phyloP scores from a whole-genome alignment of 2,797 vertebrate species.

The Hozukius guyotensis region DNA sequence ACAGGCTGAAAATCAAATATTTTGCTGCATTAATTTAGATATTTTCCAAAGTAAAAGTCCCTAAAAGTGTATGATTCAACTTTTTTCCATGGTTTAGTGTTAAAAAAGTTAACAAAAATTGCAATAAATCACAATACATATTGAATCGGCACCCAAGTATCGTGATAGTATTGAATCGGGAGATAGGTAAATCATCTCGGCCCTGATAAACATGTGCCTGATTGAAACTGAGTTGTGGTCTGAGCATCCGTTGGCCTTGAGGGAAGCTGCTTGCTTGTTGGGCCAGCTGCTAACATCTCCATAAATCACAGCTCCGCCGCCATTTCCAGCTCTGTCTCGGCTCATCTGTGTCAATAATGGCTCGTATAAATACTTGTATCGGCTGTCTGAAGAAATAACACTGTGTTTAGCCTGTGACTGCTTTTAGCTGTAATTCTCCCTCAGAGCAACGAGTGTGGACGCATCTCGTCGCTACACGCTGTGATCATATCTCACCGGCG shows the following conservation, averaged over 20 bases:
- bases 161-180: too few relatives aligned
- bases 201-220: constrained; percentile 23
- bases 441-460: constrained; percentile 42
- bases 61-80: not conserved
- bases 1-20: too few relatives aligned
- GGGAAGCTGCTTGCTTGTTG: constrained; percentile 11
- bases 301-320: constrained; percentile 30
- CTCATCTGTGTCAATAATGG: constrained; percentile 37
- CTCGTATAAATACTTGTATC: not conserved
- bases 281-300: constrained; percentile 31
- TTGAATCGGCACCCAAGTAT: too few relatives aligned
- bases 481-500: constrained; percentile 24
- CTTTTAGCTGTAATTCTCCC: constrained; percentile 20
- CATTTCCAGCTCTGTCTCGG: constrained; percentile 11
- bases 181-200: too few relatives aligned
- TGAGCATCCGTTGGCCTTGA: constrained; percentile 3
- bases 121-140: too few relatives aligned
- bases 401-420: not conserved
- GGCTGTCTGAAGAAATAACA: constrained; percentile 14
- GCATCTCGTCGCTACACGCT: not conserved
- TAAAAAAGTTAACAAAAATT: too few relatives aligned
- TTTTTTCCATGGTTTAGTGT: not conserved
- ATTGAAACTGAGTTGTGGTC: constrained; percentile 24
- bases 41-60: too few relatives aligned
- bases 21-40: too few relatives aligned